phyloP scores from a whole-genome alignment of 1,140 invertebrate species.

The Lucilia cuprina region DNA sequence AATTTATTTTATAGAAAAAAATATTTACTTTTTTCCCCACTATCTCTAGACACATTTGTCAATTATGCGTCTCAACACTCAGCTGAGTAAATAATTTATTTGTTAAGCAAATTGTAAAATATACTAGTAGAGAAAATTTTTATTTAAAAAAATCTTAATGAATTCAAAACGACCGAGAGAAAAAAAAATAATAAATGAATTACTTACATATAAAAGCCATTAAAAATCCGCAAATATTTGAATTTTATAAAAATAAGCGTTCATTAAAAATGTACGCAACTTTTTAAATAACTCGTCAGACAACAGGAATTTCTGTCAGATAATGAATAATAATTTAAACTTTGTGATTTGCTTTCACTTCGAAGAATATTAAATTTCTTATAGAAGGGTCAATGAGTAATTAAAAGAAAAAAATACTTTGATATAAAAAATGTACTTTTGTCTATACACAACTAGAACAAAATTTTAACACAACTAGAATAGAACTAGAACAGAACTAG shows the following conservation, averaged over 20 bases:
- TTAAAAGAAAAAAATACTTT: no score
- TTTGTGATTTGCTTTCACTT: no score
- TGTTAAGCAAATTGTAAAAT: not conserved
- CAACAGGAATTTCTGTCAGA: no score
- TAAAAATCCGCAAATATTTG: conserved; percentile 21
- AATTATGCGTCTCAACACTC: not conserved
- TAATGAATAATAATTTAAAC: no score
- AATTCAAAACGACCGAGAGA: not conserved
- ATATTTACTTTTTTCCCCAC: not conserved
- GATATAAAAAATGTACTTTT: no score
- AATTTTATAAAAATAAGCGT: not conserved
- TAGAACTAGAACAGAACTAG: no score
- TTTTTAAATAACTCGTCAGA: no score
- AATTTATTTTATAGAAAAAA: not conserved
- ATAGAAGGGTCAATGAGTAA: no score
- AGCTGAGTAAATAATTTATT: not conserved
- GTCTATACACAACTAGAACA: no score
- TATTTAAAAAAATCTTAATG: not conserved
- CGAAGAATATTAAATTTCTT: no score
- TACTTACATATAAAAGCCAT: conserved; percentile 9
- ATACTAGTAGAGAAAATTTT: not conserved
- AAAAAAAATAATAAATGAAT: not conserved
- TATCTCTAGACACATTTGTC: not conserved
- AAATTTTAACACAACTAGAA: no score
- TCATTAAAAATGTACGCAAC: not conserved